Percentiles rank a stretch among this genome's conserved stretches.
phyloP scores from a whole-genome alignment of 2,797 vertebrate species.

The Chrosomus eos region DNA sequence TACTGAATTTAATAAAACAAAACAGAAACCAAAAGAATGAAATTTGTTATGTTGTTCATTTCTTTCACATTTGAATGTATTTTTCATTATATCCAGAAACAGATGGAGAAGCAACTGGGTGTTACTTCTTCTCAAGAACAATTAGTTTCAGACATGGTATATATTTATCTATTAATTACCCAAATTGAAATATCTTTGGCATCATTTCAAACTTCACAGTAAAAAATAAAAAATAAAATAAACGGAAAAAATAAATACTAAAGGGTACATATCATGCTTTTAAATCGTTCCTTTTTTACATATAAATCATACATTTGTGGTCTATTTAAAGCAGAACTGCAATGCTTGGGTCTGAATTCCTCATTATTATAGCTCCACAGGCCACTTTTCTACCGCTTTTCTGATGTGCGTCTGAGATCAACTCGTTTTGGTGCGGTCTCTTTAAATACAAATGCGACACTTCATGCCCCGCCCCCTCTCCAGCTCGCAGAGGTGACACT shows the following conservation, averaged over 20 bases:
- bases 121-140: not conserved
- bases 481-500: too few relatives aligned
- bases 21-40: slow-evolving; percentile 1
- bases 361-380: too few relatives aligned
- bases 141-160: not conserved
- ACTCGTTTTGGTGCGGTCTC: too few relatives aligned
- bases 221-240: not conserved
- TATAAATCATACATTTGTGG: too few relatives aligned
- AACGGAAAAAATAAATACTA: slow-evolving; percentile 49
- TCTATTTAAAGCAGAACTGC: too few relatives aligned
- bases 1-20: slow-evolving; percentile 61
- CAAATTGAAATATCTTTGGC: slow-evolving; percentile 3
- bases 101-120: not conserved
- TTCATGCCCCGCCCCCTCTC: too few relatives aligned
- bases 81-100: slow-evolving; percentile 28
- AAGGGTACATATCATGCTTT: too few relatives aligned
- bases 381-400: too few relatives aligned
- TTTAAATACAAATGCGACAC: too few relatives aligned
- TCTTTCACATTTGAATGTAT: slow-evolving; percentile 12
- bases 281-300: too few relatives aligned
- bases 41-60: slow-evolving; percentile 39
- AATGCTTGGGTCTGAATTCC: too few relatives aligned
- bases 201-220: slow-evolving; percentile 44
- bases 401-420: too few relatives aligned
- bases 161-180: not conserved